These are phyloP conservation scores for Panulirus ornatus DNA, from an alignment of 1,140 invertebrate species.

Conservation along the genomic window DNA sequence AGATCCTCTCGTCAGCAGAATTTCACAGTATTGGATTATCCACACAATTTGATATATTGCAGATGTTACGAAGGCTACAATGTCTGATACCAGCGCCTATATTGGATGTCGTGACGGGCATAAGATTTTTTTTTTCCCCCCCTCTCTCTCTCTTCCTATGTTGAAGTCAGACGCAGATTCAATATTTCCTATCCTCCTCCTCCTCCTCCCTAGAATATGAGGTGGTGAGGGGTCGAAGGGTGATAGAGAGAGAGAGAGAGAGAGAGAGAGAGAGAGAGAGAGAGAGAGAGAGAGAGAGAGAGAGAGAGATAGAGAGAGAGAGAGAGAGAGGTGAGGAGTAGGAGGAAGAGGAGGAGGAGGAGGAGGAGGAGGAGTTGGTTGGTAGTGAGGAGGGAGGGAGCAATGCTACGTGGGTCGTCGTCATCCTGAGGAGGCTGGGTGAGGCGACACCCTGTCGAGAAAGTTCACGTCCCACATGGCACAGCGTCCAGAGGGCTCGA, in stretches of 20 bases:
- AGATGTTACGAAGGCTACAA: conserved; percentile 25
- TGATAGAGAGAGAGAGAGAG: conserved; percentile 3
- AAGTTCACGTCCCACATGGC: too few relatives aligned
- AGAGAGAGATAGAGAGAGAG: not conserved
- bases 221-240: too few relatives aligned
- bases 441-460: not conserved
- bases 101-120: conserved; percentile 49
- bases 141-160: not conserved
- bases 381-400: not conserved
- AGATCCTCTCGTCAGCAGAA: conserved; percentile 52
- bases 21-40: conserved; percentile 52
- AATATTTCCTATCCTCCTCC: not conserved
- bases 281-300: not conserved
- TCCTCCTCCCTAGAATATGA: too few relatives aligned
- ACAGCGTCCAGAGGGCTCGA: too few relatives aligned
- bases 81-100: conserved; percentile 27
- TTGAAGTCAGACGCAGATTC: not conserved
- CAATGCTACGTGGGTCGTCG: too few relatives aligned
- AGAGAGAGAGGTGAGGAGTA: too few relatives aligned
- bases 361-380: not conserved
- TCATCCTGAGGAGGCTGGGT: not conserved
- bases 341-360: too few relatives aligned
- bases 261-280: conserved; percentile 28
- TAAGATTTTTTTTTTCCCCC: conserved; percentile 12
- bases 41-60: conserved; percentile 58